Conservation (phyloP, 1,140 invertebrate genomes). For the Ooceraea biroi region DNA sequence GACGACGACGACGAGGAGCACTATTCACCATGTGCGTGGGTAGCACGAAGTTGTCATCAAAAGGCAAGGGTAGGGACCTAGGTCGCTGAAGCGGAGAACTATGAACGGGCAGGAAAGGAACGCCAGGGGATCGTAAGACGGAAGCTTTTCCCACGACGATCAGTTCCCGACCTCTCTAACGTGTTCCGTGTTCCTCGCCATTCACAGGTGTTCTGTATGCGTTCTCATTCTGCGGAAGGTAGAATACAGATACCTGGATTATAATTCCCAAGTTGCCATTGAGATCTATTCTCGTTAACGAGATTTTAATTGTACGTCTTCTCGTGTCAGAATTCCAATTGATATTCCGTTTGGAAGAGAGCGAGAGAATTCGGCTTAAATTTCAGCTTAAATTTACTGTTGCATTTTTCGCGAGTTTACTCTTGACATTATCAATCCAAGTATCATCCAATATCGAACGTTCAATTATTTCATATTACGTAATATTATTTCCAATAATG, state of each 20-base stretch:
- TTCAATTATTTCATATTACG: conserved; percentile 14
- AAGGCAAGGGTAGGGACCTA: conserved; percentile 59
- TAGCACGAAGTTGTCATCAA: conserved; percentile 73
- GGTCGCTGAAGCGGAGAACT: conserved; percentile 38
- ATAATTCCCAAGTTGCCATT: background rate
- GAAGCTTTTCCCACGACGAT: conserved; percentile 69
- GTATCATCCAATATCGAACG: background rate
- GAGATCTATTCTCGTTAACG: background rate
- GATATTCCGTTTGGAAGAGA: conserved; percentile 25
- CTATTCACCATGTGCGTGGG: conserved; percentile 67
- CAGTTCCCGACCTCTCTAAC: conserved; percentile 83
- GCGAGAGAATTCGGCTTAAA: background rate
- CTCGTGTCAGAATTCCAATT: background rate
- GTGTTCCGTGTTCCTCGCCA: conserved; percentile 77
- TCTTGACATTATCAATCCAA: background rate
- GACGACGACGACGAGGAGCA: conserved; percentile 47
- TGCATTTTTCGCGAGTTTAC: background rate
- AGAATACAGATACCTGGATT: background rate
- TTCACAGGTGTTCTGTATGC: conserved; percentile 70
- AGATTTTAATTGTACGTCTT: background rate
- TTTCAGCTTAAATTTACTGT: background rate
- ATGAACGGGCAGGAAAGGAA: background rate
- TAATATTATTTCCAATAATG: conserved; percentile 58
- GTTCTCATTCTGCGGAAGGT: conserved; percentile 65
- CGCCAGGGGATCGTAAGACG: conserved; percentile 30